Conservation (phyloP, 2,797 vertebrate species). For the Rhinogobio ventralis region DNA sequence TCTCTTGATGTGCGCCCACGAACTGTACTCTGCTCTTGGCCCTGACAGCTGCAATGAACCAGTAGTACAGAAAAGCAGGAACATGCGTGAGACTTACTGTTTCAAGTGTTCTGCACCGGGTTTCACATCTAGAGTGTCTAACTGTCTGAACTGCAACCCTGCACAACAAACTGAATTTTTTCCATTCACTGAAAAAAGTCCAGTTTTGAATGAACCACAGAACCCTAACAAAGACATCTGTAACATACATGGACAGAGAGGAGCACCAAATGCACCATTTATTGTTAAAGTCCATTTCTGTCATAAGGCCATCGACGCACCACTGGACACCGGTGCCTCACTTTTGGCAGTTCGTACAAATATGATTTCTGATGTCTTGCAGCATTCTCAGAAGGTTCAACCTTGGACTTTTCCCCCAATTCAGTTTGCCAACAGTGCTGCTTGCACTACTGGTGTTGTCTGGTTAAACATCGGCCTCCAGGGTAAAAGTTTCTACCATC, state of each 20-base stretch:
- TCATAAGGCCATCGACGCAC: not conserved
- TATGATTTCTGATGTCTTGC: not conserved
- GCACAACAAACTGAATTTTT: not conserved
- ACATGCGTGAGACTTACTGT: not conserved
- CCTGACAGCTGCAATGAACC: not conserved
- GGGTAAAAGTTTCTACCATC: not conserved
- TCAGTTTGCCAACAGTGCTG: not conserved
- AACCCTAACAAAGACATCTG: not conserved
- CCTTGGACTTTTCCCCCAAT: constrained; percentile 1
- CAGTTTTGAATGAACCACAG: not conserved
- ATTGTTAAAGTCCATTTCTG: not conserved
- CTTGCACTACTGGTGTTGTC: not conserved
- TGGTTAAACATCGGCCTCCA: not conserved
- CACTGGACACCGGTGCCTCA: not conserved
- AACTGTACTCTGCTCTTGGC: not conserved
- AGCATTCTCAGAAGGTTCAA: not conserved
- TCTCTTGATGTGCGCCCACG: not conserved
- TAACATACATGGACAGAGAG: not conserved
- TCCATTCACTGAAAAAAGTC: not conserved
- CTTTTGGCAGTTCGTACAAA: not conserved
- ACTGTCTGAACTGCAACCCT: not conserved
- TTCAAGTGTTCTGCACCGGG: not conserved
- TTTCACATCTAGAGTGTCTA: not conserved
- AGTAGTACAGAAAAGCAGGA: not conserved
- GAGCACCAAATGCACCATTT: not conserved